These are phyloP conservation scores for Sarcophaga rosellei DNA, from an alignment of 2,888 invertebrate genomes.

Conservation along the genomic window DNA sequence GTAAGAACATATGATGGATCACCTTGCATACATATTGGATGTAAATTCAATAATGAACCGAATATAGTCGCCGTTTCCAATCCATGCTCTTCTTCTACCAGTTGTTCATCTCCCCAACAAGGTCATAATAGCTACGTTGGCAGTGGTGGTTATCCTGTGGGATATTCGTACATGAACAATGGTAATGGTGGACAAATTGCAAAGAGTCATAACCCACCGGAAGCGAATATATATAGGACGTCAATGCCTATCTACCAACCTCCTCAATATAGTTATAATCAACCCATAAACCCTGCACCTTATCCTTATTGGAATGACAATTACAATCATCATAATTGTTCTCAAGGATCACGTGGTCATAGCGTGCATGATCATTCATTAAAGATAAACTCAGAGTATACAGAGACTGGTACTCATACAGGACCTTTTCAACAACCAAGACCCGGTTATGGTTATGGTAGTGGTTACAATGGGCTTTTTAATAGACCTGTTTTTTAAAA, in stretches of 20 bases:
- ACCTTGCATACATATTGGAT: neutral
- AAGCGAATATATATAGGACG: no score
- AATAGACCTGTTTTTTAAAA: conserved; percentile 52
- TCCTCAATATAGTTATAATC: no score
- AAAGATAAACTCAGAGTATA: conserved; percentile 48
- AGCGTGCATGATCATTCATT: conserved; percentile 40
- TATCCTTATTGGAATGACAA: neutral
- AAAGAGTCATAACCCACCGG: no score
- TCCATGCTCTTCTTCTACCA: neutral
- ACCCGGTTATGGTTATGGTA: conserved; percentile 34
- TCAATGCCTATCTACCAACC: no score
- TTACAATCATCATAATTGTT: conserved; percentile 11
- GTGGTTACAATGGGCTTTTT: conserved; percentile 50
- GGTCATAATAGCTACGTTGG: no score
- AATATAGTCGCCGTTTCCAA: no score
- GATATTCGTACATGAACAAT: no score
- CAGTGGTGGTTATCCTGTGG: no score
- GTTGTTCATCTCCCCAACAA: neutral
- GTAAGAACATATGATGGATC: conserved; percentile 18
- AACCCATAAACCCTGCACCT: neutral
- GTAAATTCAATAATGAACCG: neutral
- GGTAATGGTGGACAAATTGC: no score
- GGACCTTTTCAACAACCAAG: conserved; percentile 34
- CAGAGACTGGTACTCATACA: conserved; percentile 44
- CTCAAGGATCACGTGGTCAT: conserved; percentile 34